phyloP scores from a whole-genome alignment of 1,140 invertebrate species.

The Pissodes strobi region DNA sequence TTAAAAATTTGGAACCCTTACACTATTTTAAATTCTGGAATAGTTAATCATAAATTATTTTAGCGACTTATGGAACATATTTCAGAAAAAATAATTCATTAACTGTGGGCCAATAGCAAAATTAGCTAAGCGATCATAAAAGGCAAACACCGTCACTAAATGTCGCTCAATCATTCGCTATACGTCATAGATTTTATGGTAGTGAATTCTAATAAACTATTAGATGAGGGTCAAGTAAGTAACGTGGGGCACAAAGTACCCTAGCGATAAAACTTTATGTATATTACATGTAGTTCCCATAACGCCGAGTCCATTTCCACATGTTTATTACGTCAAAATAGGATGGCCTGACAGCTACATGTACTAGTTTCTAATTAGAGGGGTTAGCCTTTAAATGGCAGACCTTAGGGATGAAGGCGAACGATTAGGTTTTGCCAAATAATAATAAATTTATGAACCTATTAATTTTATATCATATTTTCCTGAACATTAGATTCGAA shows the following conservation, averaged over 20 bases:
- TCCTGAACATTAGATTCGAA: no score
- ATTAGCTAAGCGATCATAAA: no score
- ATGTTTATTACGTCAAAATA: constrained; percentile 45
- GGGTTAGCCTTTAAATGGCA: not conserved
- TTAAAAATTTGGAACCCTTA: no score
- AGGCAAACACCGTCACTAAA: constrained; percentile 5
- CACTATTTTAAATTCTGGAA: no score
- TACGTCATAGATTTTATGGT: constrained; percentile 33
- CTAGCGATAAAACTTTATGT: constrained; percentile 54
- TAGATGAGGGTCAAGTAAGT: constrained; percentile 47
- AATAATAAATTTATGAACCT: no score
- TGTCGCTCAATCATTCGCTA: constrained; percentile 10
- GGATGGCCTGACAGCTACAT: constrained; percentile 25
- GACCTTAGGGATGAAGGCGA: no score
- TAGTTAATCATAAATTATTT: no score
- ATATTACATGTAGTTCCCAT: constrained; percentile 48
- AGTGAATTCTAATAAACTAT: constrained; percentile 37
- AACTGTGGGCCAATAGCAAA: no score
- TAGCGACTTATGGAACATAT: no score
- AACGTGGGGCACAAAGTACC: constrained; percentile 47
- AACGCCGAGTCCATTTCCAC: constrained; percentile 30
- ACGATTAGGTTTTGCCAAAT: not conserved
- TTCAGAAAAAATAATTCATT: no score
- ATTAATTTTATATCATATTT: no score
- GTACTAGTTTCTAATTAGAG: constrained; percentile 39